Evolutionary conservation across 2,797 vertebrate genomes (phyloP), one percentile per base, ranked within the genome.

Genomic region (Coccyzus lansbergi): DNA sequence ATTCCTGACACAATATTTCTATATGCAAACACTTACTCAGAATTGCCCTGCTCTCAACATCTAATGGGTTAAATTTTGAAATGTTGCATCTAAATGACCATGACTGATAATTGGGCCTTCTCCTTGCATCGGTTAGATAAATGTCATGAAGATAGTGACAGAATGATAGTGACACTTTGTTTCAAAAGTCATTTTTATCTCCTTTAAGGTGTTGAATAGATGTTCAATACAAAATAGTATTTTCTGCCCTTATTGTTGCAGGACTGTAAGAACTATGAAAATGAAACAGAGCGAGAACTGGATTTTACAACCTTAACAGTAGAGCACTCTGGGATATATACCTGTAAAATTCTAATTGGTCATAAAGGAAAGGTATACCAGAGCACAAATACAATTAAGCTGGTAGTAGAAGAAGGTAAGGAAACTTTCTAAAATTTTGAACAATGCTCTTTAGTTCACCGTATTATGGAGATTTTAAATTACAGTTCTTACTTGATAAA

Each of bases 281-380:
- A 67, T 11, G 44, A 88, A 95, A 81, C 51, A 31, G 63, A 85
- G 36, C 46, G 51, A 21, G 76, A 96, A 49, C 70, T 96, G 49
- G 51, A 91, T 79, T 97, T 97, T 86, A 55, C 60, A 87, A 63
- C 63, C 22, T 91, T 97, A 91, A 18, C 78, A 72, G 16, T 83
- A 76, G 72, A 51, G 40, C 95, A 98, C 75, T 91, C 87, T 64
- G 98, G 98, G 12, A 97, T 97, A 74, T 98, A 98, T 58, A 97
- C 98, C 36, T 98, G 98, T 25, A 78, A 97, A 83, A 93, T 96
- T 91, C 87, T 68, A 31, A 56, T 98, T 78, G 69, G 6, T 82
- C 94, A 63, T 53, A 78, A 92, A 71, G 97, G 96, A 89, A 97
- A 12, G 22, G 33, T 52, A 24, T 98, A 97, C 53, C 93, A 97